Evolutionary conservation across 2,113 vertebrate species (phyloP).

Genomic region (Benitochromis conjunctus): DNA sequence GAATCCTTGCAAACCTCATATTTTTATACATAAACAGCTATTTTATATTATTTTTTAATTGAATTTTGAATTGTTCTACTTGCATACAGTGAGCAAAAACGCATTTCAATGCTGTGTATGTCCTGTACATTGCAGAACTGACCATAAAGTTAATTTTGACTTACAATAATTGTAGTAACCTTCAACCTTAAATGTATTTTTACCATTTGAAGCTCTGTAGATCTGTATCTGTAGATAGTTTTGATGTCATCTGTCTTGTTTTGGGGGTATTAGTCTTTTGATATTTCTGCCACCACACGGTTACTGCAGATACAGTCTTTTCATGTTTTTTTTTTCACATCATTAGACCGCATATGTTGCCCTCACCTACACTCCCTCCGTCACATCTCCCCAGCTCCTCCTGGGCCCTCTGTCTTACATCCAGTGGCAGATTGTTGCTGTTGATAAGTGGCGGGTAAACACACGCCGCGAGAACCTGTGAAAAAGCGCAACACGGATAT

Average conservation of each 20-base stretch:
- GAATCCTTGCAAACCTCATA: too few species aligned
- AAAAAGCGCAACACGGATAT: not conserved
- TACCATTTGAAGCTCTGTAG: not conserved
- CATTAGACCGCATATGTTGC: not conserved
- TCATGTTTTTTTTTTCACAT: accelerated
- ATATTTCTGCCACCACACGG: not conserved
- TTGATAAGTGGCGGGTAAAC: conserved; percentile 64
- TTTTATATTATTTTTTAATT: too few species aligned
- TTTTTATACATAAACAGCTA: too few species aligned
- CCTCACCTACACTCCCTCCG: conserved; percentile 67
- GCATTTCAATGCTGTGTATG: not conserved
- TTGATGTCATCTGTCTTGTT: not conserved
- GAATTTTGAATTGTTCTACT: too few species aligned
- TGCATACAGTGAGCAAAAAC: too few species aligned
- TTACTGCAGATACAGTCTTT: not conserved
- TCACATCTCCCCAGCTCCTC: conserved; percentile 44
- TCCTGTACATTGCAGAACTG: not conserved
- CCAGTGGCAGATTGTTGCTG: conserved; percentile 44
- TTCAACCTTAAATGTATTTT: not conserved
- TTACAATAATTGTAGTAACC: not conserved
- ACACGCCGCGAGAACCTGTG: conserved; percentile 70
- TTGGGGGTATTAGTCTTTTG: not conserved
- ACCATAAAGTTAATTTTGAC: not conserved
- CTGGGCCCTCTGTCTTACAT: conserved; percentile 60
- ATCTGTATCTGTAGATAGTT: not conserved